A percentile compares a stretch with the other conserved stretches of the same genome.
These are phyloP conservation scores for Tetragnatha versicolor DNA, from an alignment of 1,140 invertebrate genomes.

Conservation along the genomic window DNA sequence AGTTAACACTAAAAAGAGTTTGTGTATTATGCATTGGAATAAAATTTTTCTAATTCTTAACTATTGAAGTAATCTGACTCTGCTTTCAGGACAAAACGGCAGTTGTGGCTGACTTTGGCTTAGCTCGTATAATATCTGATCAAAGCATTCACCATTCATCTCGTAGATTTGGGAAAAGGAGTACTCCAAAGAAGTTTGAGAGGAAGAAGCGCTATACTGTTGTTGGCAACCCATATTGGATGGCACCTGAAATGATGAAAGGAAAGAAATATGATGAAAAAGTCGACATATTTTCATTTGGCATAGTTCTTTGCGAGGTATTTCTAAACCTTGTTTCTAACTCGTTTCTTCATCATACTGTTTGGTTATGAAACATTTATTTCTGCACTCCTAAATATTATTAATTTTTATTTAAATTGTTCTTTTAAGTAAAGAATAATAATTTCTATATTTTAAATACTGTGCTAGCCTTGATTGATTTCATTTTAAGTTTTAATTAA, in stretches of 20 bases:
- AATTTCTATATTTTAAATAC: too few relatives aligned
- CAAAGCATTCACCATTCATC: constrained; percentile 63
- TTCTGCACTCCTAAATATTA: too few relatives aligned
- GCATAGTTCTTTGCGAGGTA: constrained; percentile 94
- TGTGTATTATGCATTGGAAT: background rate
- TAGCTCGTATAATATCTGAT: constrained; percentile 85
- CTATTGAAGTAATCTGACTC: too few relatives aligned
- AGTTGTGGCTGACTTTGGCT: constrained; percentile 92
- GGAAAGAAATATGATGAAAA: constrained; percentile 96
- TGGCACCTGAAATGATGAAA: constrained; percentile 98
- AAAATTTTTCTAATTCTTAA: background rate
- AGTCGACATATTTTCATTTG: constrained; percentile 96
- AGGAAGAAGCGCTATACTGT: constrained; percentile 78
- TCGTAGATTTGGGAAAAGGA: constrained; percentile 59
- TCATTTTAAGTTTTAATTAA: too few relatives aligned
- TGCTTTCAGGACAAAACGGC: constrained; percentile 78
- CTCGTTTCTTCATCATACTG: too few relatives aligned
- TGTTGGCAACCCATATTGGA: constrained; percentile 96
- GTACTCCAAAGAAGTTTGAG: constrained; percentile 67
- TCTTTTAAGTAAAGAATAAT: too few relatives aligned
- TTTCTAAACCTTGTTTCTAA: too few relatives aligned
- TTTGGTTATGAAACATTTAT: too few relatives aligned
- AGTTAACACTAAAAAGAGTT: background rate
- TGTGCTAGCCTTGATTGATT: too few relatives aligned
- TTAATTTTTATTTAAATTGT: too few relatives aligned